Evolutionary conservation across 2,113 vertebrate genomes (phyloP), one percentile per base, ranked within the genome.

Genomic region (Zootoca vivipara): DNA sequence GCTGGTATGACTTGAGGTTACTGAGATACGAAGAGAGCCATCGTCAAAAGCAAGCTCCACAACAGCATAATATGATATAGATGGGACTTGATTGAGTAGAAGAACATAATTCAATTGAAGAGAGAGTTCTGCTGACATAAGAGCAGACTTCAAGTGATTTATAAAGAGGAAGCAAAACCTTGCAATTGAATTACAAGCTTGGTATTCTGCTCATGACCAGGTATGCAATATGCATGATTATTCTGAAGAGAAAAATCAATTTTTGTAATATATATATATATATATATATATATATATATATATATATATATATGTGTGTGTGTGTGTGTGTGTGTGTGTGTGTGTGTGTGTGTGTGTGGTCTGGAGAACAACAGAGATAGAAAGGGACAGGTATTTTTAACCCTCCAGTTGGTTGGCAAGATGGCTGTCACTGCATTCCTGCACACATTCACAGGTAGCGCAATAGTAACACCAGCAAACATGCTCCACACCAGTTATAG

Each of bases 121-220:
- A 86, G 83, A 87, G 82, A 86, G 83, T 89, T 94, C 89, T 93
- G 92, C 89, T 94, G 94, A 95, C 89, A 93, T 33, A 87, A 89
- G 33, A 87, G 30, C 77, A 92, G 77, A 83, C 64, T 94, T 91
- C 42, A 35, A 42, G 79, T 94, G 92, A 95, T 94, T 94, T 94
- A 93, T 91, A 87, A 92, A 91, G 65, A 77, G 82, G 86, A 88
- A 94, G 77, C 2, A 90, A 75, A 92, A 65, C 5, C 86, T 56
- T 77, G 90, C 79, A 87, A 85, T 40, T 93, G 92, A 94, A 95
- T 93, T 91, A 82, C 30, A 85, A 1, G 90, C 73, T 82, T 89
- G 73, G 5, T 89, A 85, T 93, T 94, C 88, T 89, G 4, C 70
- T 92, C 88, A 70, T 26, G 80, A 93, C 85, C 0, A 0, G 18